Base-by-base conservation (phyloP, 2,113 vertebrate genomes). In the Herpetotheres cachinnans region DNA sequence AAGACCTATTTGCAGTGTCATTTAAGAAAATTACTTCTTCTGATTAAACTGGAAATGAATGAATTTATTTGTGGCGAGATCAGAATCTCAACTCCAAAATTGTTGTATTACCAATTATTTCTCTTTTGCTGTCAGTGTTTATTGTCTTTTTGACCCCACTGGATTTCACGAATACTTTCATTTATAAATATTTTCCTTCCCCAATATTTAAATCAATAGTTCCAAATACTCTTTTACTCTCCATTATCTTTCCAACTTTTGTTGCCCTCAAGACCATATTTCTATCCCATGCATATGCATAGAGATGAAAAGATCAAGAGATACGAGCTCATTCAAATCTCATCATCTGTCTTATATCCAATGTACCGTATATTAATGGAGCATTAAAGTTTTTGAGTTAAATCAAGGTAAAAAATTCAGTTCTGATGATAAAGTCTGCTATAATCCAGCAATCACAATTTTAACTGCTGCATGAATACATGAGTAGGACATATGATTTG, bases 221-320 rank as follows among this genome's bases (percentile, higher is more conserved):
- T 85, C 27, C 22, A 84, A 91, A 63, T 44, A 52, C 15, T 89
- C 11, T 63, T 89, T 87, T 87, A 25, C 8, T 85, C 56, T 87
- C 27, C 16, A 34, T 76, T 94, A 79, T 82, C 49, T 36, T 89
- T 85, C n/a, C 30, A 76, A 67, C 47, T 87, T 79, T 58, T 79
- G 5, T 40, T 87, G 30, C 70, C 24, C 44, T 88, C 56, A 72
- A 65, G 49, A 85, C 6, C 5, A 9, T 63, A 67, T 74, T 84
- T 84, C 42, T 86, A 82, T 67, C 27, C 76, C 9, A 76, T 56
- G 25, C 40, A 77, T 69, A 93, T 58, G 19, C 49, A 94, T 9
- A 87, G 62, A 95, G 84, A 91, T 61, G 11, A 95, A 93, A 94
- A 91, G 66, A 69, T 82, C n/a, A 92, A 91, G 24, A 91, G 55